Conservation (phyloP, 2,888 invertebrate species). For the Napeogenes sylphis region DNA sequence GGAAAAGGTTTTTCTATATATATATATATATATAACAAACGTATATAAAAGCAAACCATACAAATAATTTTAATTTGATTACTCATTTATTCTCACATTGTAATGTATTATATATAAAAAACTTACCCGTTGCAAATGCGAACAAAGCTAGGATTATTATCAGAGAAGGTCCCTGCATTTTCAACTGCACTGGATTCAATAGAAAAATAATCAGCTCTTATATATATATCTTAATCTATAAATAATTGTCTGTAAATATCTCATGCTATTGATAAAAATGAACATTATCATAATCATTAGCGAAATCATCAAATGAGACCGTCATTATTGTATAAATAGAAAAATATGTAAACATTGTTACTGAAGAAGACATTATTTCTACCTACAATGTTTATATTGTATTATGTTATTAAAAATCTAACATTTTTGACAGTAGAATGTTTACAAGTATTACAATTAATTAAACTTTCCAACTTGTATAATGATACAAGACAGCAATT, state of each 20-base stretch:
- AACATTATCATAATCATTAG: not conserved
- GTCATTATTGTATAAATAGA: not conserved
- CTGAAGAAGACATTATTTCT: too few relatives aligned
- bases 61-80: too few relatives aligned
- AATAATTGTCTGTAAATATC: slow-evolving; percentile 11
- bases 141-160: not conserved
- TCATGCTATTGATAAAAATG: slow-evolving; percentile 8
- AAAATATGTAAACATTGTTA: not conserved
- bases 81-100: too few relatives aligned
- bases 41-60: too few relatives aligned
- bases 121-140: not conserved
- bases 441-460: too few relatives aligned
- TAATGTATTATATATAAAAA: not conserved
- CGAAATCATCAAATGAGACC: not conserved
- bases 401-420: too few relatives aligned
- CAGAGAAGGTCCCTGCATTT: not conserved
- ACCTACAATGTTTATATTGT: too few relatives aligned
- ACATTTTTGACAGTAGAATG: too few relatives aligned
- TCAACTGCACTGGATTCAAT: not conserved
- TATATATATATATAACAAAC: too few relatives aligned
- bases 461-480: too few relatives aligned
- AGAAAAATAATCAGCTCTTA: not conserved
- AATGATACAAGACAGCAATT: too few relatives aligned
- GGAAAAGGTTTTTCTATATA: too few relatives aligned
- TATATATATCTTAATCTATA: slow-evolving; percentile 14